Evolutionary conservation across 2,113 vertebrate genomes (phyloP), one percentile per base, ranked within the genome.

Genomic region (Chiloscyllium plagiosum): DNA sequence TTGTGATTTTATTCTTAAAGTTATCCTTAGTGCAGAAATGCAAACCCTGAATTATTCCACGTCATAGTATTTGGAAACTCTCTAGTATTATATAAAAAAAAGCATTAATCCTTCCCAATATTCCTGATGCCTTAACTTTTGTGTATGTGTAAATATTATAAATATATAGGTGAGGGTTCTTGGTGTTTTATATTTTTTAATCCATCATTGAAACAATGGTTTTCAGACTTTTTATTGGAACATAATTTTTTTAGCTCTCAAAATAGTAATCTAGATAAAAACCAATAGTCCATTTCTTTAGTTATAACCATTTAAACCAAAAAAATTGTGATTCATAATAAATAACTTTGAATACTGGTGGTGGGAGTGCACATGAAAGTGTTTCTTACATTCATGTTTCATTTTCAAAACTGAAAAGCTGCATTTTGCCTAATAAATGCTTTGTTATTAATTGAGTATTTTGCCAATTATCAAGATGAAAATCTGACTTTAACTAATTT

Each of bases 41-140:
- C 94, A 72, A 47, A 72, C 47, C 33, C 68, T 72, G 94, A 24
- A 47, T 70, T 94, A 72, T 72, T 52, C 37, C 47, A 95, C 72
- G 42, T 72, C 26, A 52, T 72, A 52, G 37, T 95, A 95, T 95
- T 95, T 72, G 69, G 69, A 95, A 95, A 95, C 69, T 29, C 37
- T 76, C 66, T 95, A 95, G 69, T 72, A 95, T 95, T 95, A 68
- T 50, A 1, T 47, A 1, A 70, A 22, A 52, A 29, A 37, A 33
- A 56, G 12, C 65, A 94, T 70, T 50, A 95, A 72, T 72, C 37
- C 61, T 94, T 94, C n/a, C 47, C 50, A 50, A 95, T 76, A 95
- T 95, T 96, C 96, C 96, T 96, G 96, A 96, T 96, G 96, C 95
- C 96, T 96, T 96, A 94, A 95, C 19, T 96, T 96, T 96, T 97